Base-by-base conservation (phyloP, 2,113 vertebrate genomes). In the Toxotes jaculatrix region DNA sequence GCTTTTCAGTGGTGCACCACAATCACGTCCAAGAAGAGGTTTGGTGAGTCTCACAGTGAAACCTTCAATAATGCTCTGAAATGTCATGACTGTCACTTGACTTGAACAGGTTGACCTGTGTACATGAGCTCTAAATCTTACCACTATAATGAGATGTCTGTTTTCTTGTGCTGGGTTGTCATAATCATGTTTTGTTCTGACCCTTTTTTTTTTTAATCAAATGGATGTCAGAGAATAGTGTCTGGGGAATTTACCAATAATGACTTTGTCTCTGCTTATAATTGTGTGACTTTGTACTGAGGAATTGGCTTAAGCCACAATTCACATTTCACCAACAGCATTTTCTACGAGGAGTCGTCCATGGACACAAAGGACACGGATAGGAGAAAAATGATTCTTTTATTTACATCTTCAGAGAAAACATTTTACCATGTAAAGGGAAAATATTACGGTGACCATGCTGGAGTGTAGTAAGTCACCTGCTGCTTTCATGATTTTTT, bases 381-480 rank as follows among this genome's bases (percentile, higher is more conserved):
- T 3, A 49, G 69, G 66, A 83, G 80, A 66, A 42, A 71, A 82
- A 66, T 43, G 34, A 82, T 80, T 82, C 72, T 82, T 85, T 82
- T 73, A 57, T 83, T 69, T 75, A 32, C 3, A 1, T 63, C 59
- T 49, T 14, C 64, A 55, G 69, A 82, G 59, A 55, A 68, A 70
- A 71, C 47, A 59, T 85, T 86, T 82, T 34, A 73, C 74, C 55
- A 69, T 77, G 84, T 80, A 92, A 93, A 93, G 90, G 92, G 91
- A 93, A 82, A 81, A 75, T 27, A 68, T 61, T 63, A 85, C 12
- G 79, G 86, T 90, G 90, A 74, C 86, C 57, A 63, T 40, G 74
- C 78, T 87, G 71, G 73, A 80, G 76, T 82, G 11, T 60, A 79
- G 76, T 45, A 70, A 45, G 87, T 87, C 85, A 87, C 85, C 87